Evolutionary conservation across 2,888 invertebrate genomes (phyloP).

Genomic region (Drosophila melanosoma): DNA sequence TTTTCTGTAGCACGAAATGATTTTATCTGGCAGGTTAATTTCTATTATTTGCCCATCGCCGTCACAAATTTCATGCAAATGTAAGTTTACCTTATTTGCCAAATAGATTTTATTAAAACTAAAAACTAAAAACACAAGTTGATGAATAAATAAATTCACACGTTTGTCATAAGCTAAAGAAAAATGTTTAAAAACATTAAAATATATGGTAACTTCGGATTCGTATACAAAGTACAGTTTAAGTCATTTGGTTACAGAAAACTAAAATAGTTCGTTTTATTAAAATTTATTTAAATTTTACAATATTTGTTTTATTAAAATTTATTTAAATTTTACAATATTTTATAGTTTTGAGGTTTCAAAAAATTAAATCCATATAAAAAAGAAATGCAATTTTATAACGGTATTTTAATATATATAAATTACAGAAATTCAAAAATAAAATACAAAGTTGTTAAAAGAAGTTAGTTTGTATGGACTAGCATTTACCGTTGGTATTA

Average conservation of each 20-base stretch:
- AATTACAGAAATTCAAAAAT: not conserved
- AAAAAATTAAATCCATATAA: not conserved
- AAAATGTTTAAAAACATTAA: not conserved
- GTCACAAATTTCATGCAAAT: not conserved
- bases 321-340: not conserved
- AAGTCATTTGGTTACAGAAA: not conserved
- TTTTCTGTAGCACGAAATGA: too few species aligned
- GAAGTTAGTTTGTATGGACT: not conserved
- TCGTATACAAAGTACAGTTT: too few species aligned
- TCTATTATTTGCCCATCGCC: not conserved
- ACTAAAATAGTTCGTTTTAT: not conserved
- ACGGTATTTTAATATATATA: not conserved
- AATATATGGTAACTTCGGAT: not conserved
- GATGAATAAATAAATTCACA: not conserved
- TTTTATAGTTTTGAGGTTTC: too few species aligned
- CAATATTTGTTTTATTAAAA: not conserved
- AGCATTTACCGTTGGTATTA: not conserved
- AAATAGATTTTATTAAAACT: too few species aligned
- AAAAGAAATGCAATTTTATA: not conserved
- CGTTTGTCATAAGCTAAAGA: not conserved
- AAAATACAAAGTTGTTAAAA: not conserved
- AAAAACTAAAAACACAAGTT: not conserved
- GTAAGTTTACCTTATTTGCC: not conserved
- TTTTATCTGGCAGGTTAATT: too few species aligned
- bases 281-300: not conserved